Conservation (phyloP, 1,140 invertebrate genomes). For the Bathynomus jamesi region DNA sequence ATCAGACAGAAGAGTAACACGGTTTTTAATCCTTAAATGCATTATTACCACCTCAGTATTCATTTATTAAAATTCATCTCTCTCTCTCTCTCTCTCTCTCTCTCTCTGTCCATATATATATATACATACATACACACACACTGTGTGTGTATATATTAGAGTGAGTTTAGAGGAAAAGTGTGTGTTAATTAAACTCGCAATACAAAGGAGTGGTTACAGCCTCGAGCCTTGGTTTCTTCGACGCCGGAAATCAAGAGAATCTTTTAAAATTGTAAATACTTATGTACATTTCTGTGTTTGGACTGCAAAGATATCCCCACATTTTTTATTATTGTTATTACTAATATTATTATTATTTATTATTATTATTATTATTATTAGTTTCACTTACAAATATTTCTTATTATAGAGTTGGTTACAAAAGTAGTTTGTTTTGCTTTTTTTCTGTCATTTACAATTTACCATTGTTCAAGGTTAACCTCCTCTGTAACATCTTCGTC, state of each 20-base stretch:
- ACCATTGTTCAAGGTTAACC: no score
- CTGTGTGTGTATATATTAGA: background rate
- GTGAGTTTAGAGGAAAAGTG: background rate
- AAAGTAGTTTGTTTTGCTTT: no score
- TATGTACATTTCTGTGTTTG: background rate
- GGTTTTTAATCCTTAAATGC: no score
- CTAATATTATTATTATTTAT: background rate
- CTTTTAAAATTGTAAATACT: background rate
- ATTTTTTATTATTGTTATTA: background rate
- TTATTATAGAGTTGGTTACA: background rate
- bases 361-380: constrained; percentile 2
- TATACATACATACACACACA: no score
- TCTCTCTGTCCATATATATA: no score
- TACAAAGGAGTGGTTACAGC: background rate
- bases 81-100: no score
- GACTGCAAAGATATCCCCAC: background rate
- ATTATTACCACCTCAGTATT: no score
- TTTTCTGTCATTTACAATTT: no score
- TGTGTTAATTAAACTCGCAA: background rate
- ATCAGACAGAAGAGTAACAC: no score
- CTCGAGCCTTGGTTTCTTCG: background rate
- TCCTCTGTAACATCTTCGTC: no score
- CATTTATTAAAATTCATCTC: no score
- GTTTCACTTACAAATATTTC: background rate
- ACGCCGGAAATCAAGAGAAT: background rate